Evolutionary conservation across 2,797 vertebrate genomes (phyloP), one percentile per base, ranked within the genome.

Genomic region (Chaetodon trifasciatus): DNA sequence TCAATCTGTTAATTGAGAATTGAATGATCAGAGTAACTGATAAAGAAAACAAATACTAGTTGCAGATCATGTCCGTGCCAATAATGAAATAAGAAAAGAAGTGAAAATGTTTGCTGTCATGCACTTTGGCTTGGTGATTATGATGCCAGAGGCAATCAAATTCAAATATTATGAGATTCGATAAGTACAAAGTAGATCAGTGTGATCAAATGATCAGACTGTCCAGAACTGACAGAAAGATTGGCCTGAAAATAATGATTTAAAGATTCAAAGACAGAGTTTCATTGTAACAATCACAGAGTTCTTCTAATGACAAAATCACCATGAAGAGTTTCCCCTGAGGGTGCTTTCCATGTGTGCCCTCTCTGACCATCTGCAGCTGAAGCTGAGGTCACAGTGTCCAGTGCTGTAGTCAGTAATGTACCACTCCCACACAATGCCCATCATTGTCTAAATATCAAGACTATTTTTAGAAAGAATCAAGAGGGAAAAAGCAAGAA

Each of bases 381-480:
- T 61, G 63, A 78, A 64, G 46, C 78, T 73, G 79, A 84, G 86
- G 88, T 90, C 88, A 86, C 78, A 39, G 71, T 37, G 57, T 65
- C 68, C 76, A 46, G 49, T 57, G 55, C 53, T 62, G 55, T 2
- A 47, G 50, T 65, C 70, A 62, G 57, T 66, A 49, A 70, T 78
- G 79, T 50, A n/a, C 72, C 65, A 66, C 81, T 70, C 74, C 70
- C 74, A 56, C 87, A 94, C 91, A 94, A 93, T 90, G 82, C n/a
- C 74, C 86, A 87, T 69, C 87, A 79, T 87, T 92, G 90, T 94
- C 58, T 46, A 85, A 89, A 91, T 89, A 85, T 86, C 83, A 81
- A 19, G 56, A 56, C 86, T 94, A 94, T 93, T 90, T 94, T 82
- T 91, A 89, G 92, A 76, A 50, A 47, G 78, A 67, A 82, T 83